These are phyloP conservation scores for Rhyzopertha dominica DNA, from an alignment of 1,140 invertebrate genomes.

Conservation along the genomic window DNA sequence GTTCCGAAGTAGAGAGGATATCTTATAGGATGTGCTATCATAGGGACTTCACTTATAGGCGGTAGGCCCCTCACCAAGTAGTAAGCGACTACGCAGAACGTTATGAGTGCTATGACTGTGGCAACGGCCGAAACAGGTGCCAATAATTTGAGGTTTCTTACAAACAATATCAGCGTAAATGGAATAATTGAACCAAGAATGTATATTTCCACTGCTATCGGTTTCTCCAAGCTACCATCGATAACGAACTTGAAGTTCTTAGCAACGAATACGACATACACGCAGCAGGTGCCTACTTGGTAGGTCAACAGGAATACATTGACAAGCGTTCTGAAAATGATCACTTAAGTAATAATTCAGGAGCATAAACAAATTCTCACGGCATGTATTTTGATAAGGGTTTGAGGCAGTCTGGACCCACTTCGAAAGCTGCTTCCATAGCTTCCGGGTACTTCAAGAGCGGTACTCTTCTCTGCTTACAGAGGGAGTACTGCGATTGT, in stretches of 20 bases:
- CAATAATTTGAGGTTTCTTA: slow-evolving; percentile 68
- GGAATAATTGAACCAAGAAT: slow-evolving; percentile 59
- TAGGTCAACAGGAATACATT: slow-evolving; percentile 72
- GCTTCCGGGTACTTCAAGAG: slow-evolving; percentile 56
- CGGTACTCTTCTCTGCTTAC: slow-evolving; percentile 39
- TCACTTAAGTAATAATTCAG: too few species aligned
- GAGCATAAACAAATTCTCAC: slow-evolving; percentile 40
- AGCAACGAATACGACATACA: slow-evolving; percentile 81
- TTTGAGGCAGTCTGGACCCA: slow-evolving; percentile 53
- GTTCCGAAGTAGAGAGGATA: slow-evolving; percentile 80
- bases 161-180: slow-evolving; percentile 63
- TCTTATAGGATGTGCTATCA: slow-evolving; percentile 45
- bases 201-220: slow-evolving; percentile 41
- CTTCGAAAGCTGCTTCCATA: slow-evolving; percentile 57
- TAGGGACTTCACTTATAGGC: slow-evolving; percentile 48
- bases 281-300: slow-evolving; percentile 84
- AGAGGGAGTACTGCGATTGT: slow-evolving; percentile 40
- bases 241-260: slow-evolving; percentile 62
- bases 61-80: slow-evolving; percentile 64
- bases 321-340: slow-evolving; percentile 51
- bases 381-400: slow-evolving; percentile 53
- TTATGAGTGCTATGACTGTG: slow-evolving; percentile 59
- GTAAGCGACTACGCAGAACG: slow-evolving; percentile 64
- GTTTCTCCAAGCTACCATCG: slow-evolving; percentile 47
- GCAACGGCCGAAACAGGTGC: slow-evolving; percentile 71